These are phyloP conservation scores for Cheirogaleus major DNA, from an alignment of 2,797 vertebrate genomes.

Conservation along the genomic window DNA sequence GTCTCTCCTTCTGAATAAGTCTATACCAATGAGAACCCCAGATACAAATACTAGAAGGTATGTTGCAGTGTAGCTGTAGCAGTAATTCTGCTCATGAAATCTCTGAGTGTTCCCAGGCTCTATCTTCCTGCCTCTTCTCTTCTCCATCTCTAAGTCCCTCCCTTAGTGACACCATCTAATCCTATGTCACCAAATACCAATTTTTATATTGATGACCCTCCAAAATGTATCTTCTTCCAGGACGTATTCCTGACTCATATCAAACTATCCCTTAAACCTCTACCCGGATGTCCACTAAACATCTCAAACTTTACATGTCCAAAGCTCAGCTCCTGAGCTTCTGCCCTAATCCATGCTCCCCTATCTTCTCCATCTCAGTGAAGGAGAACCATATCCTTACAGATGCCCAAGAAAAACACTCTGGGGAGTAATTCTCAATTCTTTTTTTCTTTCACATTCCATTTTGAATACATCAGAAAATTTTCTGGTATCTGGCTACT, in stretches of 20 bases:
- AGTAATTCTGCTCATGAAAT: not conserved
- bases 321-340: not conserved
- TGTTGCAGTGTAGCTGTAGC: not conserved
- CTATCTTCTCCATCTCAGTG: not conserved
- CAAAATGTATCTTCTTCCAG: not conserved
- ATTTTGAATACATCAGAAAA: not conserved
- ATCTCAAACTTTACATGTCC: not conserved
- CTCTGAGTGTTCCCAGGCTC: not conserved
- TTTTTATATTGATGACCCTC: not conserved
- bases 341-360: not conserved
- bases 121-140: not conserved
- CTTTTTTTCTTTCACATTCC: not conserved
- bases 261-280: not conserved
- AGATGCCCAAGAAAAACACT: not conserved
- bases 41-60: not conserved
- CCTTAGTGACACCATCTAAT: not conserved
- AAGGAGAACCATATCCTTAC: not conserved
- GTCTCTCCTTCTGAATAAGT: not conserved
- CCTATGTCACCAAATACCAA: not conserved
- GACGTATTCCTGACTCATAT: not conserved
- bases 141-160: not conserved
- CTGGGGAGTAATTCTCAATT: not conserved
- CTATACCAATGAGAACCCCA: not conserved
- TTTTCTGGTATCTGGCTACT: not conserved
- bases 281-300: not conserved